Percentiles rank a stretch among this genome's conserved stretches.
Evolutionary conservation across 2,113 vertebrate species (phyloP).

Genomic region (Pimephales promelas): DNA sequence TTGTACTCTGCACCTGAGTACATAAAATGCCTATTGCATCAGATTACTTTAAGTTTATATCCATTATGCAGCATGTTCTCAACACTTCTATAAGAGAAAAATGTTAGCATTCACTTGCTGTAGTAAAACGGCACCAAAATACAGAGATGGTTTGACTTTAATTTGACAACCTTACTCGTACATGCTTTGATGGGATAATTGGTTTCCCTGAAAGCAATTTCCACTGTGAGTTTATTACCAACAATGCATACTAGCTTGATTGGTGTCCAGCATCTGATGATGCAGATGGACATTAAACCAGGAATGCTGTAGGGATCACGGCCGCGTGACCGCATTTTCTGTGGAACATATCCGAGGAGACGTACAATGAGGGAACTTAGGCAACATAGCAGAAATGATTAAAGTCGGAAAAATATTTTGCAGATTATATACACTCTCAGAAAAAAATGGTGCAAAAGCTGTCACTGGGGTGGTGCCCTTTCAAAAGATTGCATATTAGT

Average conservation of each 20-base stretch:
- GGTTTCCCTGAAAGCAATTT: neutral
- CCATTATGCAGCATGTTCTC: conserved; percentile 23
- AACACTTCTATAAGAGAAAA: conserved; percentile 2
- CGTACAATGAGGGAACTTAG: neutral
- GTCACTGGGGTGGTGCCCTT: too few relatives aligned
- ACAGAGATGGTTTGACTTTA: neutral
- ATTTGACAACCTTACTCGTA: conserved; percentile 5
- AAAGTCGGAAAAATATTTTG: conserved; percentile 18
- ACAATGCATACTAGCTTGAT: neutral
- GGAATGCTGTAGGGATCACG: conserved; percentile 8
- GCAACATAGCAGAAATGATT: conserved; percentile 42
- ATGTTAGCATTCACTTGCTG: neutral
- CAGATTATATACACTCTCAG: neutral
- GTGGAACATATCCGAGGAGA: neutral
- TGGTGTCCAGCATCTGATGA: conserved; percentile 6
- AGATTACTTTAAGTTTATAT: conserved; percentile 25
- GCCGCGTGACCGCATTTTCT: neutral
- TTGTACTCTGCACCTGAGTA: conserved; percentile 46
- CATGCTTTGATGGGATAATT: conserved; percentile 9
- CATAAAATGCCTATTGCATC: conserved; percentile 35
- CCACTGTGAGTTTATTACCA: neutral
- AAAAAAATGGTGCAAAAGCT: too few relatives aligned
- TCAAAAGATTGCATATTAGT: too few relatives aligned
- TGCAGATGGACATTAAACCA: conserved; percentile 21
- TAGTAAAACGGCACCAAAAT: neutral